Evolutionary conservation across 2,113 vertebrate genomes (phyloP).

Genomic region (Eptesicus fuscus): DNA sequence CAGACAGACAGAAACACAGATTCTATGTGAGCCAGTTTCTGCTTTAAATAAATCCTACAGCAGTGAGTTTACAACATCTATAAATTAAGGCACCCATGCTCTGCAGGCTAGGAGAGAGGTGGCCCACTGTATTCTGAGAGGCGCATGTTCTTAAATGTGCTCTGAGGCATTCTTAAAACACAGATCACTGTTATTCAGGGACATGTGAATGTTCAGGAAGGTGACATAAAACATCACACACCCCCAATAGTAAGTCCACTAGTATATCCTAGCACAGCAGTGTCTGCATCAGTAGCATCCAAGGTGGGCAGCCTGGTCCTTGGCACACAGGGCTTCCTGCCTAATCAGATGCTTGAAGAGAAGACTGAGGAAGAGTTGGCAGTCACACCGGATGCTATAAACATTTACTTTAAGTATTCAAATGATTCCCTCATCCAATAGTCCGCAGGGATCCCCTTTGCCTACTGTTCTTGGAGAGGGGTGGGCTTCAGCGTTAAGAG

Average conservation of each 20-base stretch:
- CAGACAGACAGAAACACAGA: neutral
- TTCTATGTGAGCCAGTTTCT: neutral
- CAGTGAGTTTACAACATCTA: neutral
- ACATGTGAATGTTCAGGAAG: neutral
- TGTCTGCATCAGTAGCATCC: neutral
- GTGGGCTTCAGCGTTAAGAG: neutral
- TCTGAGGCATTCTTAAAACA: neutral
- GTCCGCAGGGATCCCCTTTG: rapidly evolving
- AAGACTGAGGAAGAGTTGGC: rapidly evolving
- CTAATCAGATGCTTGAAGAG: neutral
- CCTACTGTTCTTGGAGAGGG: neutral
- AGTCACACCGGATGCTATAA: neutral
- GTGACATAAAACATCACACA: neutral
- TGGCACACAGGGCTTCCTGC: neutral
- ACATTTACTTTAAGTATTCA: neutral
- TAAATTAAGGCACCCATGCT: neutral
- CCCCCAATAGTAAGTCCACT: neutral
- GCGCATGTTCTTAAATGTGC: neutral
- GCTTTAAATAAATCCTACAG: neutral
- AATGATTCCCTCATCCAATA: neutral
- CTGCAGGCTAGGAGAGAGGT: neutral
- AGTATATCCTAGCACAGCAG: neutral
- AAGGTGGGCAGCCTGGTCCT: rapidly evolving
- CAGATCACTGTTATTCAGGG: neutral
- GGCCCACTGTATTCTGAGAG: neutral